Conservation (phyloP, 2,888 invertebrate species). For the Pimpla rufipes region DNA sequence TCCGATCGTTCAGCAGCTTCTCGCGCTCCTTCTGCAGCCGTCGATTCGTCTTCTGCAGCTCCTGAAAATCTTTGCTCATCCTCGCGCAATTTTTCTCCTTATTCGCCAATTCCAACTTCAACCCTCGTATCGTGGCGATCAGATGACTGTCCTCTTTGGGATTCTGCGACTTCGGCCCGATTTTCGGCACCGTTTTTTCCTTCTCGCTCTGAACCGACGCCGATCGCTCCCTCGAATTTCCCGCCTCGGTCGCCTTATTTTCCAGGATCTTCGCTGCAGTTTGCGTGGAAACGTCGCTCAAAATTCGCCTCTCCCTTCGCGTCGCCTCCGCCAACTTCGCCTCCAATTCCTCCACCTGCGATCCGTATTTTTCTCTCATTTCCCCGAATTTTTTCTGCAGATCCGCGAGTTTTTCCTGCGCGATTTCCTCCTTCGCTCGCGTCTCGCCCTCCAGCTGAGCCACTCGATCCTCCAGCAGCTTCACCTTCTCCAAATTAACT, state of each 20-base stretch:
- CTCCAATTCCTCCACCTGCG: constrained; percentile 85
- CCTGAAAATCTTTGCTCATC: constrained; percentile 91
- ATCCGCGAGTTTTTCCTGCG: constrained; percentile 90
- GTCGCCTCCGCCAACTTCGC: constrained; percentile 75
- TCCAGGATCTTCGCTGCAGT: constrained; percentile 76
- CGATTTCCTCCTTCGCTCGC: constrained; percentile 90
- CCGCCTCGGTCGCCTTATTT: constrained; percentile 74
- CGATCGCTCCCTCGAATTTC: constrained; percentile 71
- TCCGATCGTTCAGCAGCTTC: constrained; percentile 83
- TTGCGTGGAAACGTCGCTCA: constrained; percentile 78
- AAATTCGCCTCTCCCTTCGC: constrained; percentile 75
- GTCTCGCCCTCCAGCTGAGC: constrained; percentile 90
- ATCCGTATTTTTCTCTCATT: constrained; percentile 92
- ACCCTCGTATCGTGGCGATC: constrained; percentile 92
- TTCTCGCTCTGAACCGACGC: constrained; percentile 71
- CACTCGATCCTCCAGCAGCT: constrained; percentile 91
- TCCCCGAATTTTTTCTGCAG: constrained; percentile 92
- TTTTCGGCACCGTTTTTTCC: constrained; percentile 73
- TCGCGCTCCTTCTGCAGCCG: constrained; percentile 92
- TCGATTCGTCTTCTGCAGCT: constrained; percentile 91
- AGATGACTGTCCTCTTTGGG: constrained; percentile 92
- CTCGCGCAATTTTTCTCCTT: constrained; percentile 91
- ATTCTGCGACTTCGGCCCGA: constrained; percentile 81
- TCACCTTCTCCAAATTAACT: constrained; percentile 82
- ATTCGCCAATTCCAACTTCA: constrained; percentile 90